Base-by-base conservation (phyloP, 2,888 invertebrate species). In the Epiblema foenella region DNA sequence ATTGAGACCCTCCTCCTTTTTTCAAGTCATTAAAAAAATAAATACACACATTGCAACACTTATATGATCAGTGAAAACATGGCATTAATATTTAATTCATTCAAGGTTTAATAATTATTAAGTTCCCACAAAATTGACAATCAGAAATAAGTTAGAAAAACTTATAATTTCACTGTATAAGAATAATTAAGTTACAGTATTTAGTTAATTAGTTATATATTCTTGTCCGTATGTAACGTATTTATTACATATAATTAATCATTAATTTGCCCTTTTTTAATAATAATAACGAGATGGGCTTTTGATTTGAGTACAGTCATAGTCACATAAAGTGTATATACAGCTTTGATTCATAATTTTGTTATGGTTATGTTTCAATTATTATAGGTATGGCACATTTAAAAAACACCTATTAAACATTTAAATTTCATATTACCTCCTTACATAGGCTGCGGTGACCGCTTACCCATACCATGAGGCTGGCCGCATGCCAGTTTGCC, bases 311-410 rank as follows among this genome's bases (percentile, higher is more conserved):
- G 29, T 49, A 49, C 20, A n/a, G 17, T 33, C 46, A n/a, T 60
- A 11, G 4, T 11, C 11, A 29, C 49, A 52, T 20, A 20, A 9
- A 58, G 42, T 24, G n/a, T 49, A 33, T 49, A 52, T 51, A 54
- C 39, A 20, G n/a, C 11, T 39, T 39, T 54, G 20, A 39, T 33
- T 52, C 4, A 49, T 33, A 33, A 7, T 33, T 5, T 33, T 33
- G 33, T 33, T 33, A 33, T 33, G 33, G 8, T 33, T 37, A 20
- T 51, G 9, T 7, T 29, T 17, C 33, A 17, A 49, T 46, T 46
- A 12, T n/a, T 69, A 24, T 69, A 64, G 24, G 33, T 69, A 69
- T 69, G 64, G 64, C 69, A 69, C 64, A 65, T 39, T 37, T 33
- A 58, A 29, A 39, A 59, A 51, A 15, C 29, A 33, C 8, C 15